Conservation (phyloP, 2,797 vertebrate species). For the Pachyuromys duprasi region DNA sequence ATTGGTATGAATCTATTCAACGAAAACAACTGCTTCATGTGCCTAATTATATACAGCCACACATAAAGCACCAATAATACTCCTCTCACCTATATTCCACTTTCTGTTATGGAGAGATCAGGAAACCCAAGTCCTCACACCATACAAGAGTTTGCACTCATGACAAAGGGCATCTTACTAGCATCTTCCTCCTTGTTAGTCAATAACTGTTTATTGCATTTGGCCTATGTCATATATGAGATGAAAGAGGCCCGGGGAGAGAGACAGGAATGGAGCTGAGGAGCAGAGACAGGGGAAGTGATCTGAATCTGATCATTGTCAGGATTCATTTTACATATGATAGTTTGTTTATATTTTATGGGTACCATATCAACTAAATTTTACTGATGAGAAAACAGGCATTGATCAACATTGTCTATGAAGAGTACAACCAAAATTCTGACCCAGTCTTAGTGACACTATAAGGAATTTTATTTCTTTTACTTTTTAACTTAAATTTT, state of each 20-base stretch:
- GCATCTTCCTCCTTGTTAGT: neutral
- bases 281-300: neutral
- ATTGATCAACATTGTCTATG: neutral
- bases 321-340: neutral
- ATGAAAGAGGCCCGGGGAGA: neutral
- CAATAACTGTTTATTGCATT: neutral
- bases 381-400: slow-evolving; percentile 16
- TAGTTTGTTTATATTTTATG: neutral
- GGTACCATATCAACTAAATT: neutral
- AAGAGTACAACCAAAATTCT: neutral
- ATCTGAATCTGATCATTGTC: neutral
- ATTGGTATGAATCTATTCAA: neutral
- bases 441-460: neutral
- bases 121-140: neutral
- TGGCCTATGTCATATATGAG: neutral
- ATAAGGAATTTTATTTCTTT: neutral
- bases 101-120: neutral
- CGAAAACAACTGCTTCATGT: neutral
- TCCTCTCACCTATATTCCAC: neutral
- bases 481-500: neutral
- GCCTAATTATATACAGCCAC: neutral
- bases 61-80: neutral
- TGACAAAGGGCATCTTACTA: neutral
- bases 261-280: neutral
- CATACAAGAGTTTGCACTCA: neutral